These are phyloP conservation scores for Glaucomys volans DNA, from an alignment of 2,113 vertebrate species.

Conservation along the genomic window DNA sequence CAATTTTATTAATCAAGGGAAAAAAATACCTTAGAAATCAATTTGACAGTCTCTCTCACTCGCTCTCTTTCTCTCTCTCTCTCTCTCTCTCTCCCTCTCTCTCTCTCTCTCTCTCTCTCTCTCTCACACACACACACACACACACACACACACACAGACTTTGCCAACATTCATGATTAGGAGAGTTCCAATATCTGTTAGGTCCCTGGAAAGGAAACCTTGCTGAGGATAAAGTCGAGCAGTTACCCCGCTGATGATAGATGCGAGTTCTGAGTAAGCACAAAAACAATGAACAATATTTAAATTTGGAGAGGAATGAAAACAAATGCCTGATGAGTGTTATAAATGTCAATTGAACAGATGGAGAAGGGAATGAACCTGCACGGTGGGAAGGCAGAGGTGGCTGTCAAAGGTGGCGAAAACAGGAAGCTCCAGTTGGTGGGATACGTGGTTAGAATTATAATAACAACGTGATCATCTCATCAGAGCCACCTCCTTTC, in stretches of 20 bases:
- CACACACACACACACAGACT: background rate
- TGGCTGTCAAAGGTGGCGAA: slow-evolving; percentile 80
- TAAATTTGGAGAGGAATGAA: slow-evolving; percentile 84
- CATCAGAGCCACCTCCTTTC: background rate
- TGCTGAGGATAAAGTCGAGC: slow-evolving; percentile 67
- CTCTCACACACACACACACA: background rate
- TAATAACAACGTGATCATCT: slow-evolving; percentile 19
- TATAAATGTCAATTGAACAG: slow-evolving; percentile 85
- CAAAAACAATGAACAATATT: slow-evolving; percentile 83
- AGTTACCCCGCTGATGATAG: slow-evolving; percentile 70
- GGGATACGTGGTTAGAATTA: slow-evolving; percentile 36
- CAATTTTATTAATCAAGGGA: background rate
- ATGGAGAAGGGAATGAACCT: slow-evolving; percentile 83
- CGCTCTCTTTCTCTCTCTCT: background rate
- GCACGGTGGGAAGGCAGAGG: slow-evolving; percentile 81
- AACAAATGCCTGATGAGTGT: slow-evolving; percentile 84
- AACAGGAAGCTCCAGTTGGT: slow-evolving; percentile 84
- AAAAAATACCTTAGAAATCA: background rate
- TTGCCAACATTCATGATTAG: background rate
- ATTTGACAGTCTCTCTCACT: background rate
- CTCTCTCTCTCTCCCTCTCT: background rate
- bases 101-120: background rate
- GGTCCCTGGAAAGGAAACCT: slow-evolving; percentile 49
- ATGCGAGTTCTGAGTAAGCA: slow-evolving; percentile 73
- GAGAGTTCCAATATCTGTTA: background rate